A percentile compares a stretch with the other conserved stretches of the same genome.
Evolutionary conservation across 30 jellyfish, hydroid and myxozoan species (phyloP).

Genomic region (Mastigias papua): DNA sequence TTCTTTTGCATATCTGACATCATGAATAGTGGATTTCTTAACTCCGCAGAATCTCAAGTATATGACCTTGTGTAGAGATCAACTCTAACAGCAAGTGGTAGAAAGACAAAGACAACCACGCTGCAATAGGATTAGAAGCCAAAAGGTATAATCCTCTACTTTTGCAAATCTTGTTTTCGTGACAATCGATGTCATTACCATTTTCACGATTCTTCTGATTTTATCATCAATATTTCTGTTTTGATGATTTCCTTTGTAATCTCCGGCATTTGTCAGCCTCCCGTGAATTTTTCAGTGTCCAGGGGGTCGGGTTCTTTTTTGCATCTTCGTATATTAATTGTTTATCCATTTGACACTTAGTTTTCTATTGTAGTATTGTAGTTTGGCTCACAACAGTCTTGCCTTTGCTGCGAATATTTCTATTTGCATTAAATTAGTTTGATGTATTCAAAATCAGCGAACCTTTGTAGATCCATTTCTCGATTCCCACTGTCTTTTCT

Average conservation of each 20-base stretch:
- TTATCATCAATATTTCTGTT: neutral
- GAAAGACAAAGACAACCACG: constrained; percentile 49
- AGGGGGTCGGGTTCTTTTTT: neutral
- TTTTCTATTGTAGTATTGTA: no score
- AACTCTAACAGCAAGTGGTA: constrained; percentile 50
- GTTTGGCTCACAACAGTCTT: no score
- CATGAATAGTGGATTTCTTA: neutral
- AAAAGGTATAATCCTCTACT: constrained; percentile 44
- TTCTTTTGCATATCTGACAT: constrained; percentile 3
- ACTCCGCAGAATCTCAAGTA: constrained; percentile 30
- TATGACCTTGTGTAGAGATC: constrained; percentile 47
- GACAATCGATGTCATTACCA: constrained; percentile 41
- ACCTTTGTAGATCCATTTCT: no score
- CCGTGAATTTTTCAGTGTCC: neutral
- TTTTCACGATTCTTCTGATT: constrained; percentile 20
- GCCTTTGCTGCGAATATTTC: no score
- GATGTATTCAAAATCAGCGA: no score
- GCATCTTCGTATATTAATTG: neutral
- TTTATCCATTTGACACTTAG: no score
- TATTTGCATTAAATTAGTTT: no score
- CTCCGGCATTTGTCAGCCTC: neutral
- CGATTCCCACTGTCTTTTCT: no score
- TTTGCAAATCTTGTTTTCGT: constrained; percentile 18
- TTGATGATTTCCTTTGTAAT: neutral
- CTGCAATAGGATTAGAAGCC: constrained; percentile 53